phyloP scores from a whole-genome alignment of 2,888 invertebrate genomes.

The Xestia xanthographa region DNA sequence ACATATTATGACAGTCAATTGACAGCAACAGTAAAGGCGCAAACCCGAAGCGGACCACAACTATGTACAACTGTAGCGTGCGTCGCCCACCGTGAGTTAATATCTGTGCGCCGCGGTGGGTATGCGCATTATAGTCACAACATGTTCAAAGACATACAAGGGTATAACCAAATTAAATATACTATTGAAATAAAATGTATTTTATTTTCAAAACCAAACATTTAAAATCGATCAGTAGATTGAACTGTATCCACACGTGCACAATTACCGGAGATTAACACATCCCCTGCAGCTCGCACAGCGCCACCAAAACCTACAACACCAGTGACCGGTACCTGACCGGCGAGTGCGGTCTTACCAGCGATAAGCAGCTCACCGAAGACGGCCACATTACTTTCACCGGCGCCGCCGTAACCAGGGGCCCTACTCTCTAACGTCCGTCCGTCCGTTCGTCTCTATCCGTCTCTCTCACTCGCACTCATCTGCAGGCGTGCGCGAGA shows the following conservation, averaged over 20 bases:
- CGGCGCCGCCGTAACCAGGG: conserved; percentile 58
- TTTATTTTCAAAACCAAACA: not conserved
- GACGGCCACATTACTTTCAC: conserved; percentile 67
- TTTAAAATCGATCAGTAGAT: not conserved
- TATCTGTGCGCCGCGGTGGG: too few species aligned
- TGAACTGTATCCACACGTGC: not conserved
- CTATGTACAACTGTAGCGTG: too few species aligned
- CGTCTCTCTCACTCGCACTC: too few species aligned
- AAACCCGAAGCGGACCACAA: too few species aligned
- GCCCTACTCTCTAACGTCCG: too few species aligned
- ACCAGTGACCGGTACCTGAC: too few species aligned
- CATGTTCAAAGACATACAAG: not conserved
- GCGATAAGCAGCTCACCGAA: conserved; percentile 59
- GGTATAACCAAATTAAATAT: not conserved
- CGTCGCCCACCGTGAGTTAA: too few species aligned
- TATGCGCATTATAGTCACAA: not conserved
- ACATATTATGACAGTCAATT: not conserved
- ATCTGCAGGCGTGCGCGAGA: not conserved
- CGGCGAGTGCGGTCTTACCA: conserved; percentile 51
- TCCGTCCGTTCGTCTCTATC: too few species aligned
- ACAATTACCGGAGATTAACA: not conserved
- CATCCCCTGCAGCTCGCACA: not conserved
- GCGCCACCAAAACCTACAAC: not conserved
- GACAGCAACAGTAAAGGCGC: not conserved
- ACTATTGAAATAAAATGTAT: not conserved